Percentiles rank a stretch among this genome's conserved stretches.
These are phyloP conservation scores for Petrocephalus zakoni DNA, from an alignment of 2,113 vertebrate species.

Conservation along the genomic window DNA sequence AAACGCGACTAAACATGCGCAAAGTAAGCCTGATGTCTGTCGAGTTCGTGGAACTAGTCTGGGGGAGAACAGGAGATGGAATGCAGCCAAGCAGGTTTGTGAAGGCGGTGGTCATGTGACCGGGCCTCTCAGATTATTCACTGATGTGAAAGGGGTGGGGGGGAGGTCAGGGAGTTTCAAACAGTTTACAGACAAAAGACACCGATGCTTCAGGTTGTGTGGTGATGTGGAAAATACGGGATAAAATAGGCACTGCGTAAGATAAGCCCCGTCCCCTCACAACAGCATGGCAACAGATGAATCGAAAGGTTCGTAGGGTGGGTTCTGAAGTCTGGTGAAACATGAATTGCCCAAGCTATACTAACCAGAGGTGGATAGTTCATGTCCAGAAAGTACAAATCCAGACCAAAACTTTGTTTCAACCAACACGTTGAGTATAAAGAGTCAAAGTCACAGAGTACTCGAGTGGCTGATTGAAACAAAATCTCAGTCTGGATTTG, in stretches of 20 bases:
- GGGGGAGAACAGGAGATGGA: not conserved
- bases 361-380: not conserved
- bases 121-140: not conserved
- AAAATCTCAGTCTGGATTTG: no score
- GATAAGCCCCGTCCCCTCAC: not conserved
- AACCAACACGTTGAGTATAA: no score
- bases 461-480: no score
- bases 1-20: not conserved
- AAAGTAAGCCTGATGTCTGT: not conserved
- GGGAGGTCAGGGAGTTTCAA: not conserved
- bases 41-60: not conserved
- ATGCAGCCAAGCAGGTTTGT: constrained; percentile 4
- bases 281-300: not conserved
- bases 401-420: no score
- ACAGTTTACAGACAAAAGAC: not conserved
- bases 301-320: not conserved
- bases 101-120: not conserved
- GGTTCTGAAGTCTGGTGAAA: not conserved
- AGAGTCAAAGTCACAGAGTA: no score
- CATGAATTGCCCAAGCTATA: not conserved
- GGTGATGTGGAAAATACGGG: not conserved
- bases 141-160: not conserved
- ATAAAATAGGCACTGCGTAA: not conserved
- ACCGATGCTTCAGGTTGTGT: not conserved
- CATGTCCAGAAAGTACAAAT: no score